These are phyloP conservation scores for Tenualosa ilisha DNA, from an alignment of 2,797 vertebrate species.

Conservation along the genomic window DNA sequence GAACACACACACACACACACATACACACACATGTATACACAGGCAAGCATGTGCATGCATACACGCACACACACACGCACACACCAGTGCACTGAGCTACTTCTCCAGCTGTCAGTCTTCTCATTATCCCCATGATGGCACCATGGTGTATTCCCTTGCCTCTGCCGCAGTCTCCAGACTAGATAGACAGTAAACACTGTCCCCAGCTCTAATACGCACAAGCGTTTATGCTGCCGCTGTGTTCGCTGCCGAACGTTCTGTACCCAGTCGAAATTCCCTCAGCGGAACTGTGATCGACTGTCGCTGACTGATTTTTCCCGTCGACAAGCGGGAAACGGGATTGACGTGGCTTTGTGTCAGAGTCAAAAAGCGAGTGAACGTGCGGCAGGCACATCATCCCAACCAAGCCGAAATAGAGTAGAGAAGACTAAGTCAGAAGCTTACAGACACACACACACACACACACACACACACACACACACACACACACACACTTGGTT, in stretches of 20 bases:
- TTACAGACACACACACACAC: conserved; percentile 1
- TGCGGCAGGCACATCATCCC: neutral
- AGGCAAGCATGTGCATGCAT: neutral
- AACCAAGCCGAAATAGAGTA: neutral
- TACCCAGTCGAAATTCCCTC: neutral
- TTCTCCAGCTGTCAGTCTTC: conserved; percentile 13
- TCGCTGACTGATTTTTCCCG: neutral
- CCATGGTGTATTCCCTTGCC: neutral
- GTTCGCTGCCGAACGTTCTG: neutral
- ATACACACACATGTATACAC: neutral
- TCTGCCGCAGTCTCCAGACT: neutral
- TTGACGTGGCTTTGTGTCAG: conserved; percentile 25
- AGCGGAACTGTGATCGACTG: neutral
- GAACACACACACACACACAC: neutral
- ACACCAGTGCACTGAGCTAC: neutral
- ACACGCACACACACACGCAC: neutral
- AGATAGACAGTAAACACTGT: neutral
- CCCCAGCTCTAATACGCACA: neutral
- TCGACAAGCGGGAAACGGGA: conserved; percentile 18
- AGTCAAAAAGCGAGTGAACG: neutral
- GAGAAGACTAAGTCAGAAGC: neutral
- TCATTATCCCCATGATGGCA: conserved; percentile 7
- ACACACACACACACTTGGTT: neutral
- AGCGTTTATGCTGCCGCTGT: conserved; percentile 1
- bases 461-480: neutral